Conservation (phyloP, 2,888 invertebrate species). For the Phortica okadai region DNA sequence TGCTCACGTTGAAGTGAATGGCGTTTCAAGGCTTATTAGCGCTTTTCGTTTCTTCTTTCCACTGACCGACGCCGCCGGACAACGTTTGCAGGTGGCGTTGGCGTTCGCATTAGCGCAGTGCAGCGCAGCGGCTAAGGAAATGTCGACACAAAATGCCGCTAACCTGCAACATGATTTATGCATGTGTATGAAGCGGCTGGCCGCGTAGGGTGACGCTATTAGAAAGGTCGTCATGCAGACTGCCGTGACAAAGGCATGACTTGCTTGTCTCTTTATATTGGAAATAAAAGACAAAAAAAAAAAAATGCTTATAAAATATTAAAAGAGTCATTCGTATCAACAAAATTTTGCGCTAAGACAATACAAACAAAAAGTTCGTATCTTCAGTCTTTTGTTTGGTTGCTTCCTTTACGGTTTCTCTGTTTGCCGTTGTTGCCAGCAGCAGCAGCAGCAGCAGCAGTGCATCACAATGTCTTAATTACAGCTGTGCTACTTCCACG, state of each 20-base stretch:
- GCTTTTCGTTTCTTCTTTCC: background rate
- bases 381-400: background rate
- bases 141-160: constrained; percentile 21
- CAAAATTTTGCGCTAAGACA: constrained; percentile 15
- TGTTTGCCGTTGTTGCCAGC: background rate
- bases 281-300: constrained; percentile 24
- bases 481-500: constrained; percentile 50
- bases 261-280: constrained; percentile 44
- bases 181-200: constrained; percentile 37
- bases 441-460: background rate
- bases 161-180: constrained; percentile 58
- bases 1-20: constrained; percentile 30
- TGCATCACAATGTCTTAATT: constrained; percentile 55
- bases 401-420: background rate
- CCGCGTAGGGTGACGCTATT: constrained; percentile 42
- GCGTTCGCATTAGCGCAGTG: background rate
- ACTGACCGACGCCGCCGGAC: background rate
- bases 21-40: constrained; percentile 36
- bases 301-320: constrained; percentile 1
- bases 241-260: constrained; percentile 43
- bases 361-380: background rate
- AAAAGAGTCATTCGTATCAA: constrained; percentile 29
- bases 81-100: constrained; percentile 25
- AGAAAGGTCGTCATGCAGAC: constrained; percentile 56
- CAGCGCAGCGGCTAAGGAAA: constrained; percentile 32